Conservation (phyloP, 2,888 invertebrate genomes). For the Hypsopygia costalis region DNA sequence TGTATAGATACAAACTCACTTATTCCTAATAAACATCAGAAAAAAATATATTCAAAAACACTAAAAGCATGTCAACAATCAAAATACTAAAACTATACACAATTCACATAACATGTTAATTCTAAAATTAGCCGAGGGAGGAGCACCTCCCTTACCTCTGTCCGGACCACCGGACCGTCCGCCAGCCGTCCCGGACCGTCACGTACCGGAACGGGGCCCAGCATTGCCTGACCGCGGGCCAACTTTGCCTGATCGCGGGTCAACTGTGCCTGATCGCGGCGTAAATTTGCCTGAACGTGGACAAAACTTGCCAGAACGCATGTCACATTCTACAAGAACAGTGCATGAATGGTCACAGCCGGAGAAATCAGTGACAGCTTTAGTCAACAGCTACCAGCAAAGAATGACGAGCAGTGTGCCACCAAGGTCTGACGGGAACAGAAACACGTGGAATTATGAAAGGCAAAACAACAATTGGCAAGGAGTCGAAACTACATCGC, state of each 20-base stretch:
- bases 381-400: conserved; percentile 70
- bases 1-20: too few relatives aligned
- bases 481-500: conserved; percentile 54
- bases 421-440: conserved; percentile 32
- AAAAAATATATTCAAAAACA: too few relatives aligned
- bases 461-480: conserved; percentile 29
- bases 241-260: conserved; percentile 23
- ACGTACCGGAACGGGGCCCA: conserved; percentile 26
- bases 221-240: not conserved
- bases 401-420: conserved; percentile 38
- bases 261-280: conserved; percentile 17
- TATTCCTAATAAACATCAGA: too few relatives aligned
- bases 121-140: conserved; percentile 32
- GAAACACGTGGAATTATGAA: conserved; percentile 26
- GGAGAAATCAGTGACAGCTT: conserved; percentile 53
- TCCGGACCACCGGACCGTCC: conserved; percentile 47
- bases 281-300: conserved; percentile 21
- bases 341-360: conserved; percentile 20
- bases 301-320: conserved; percentile 20
- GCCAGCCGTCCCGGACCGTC: conserved; percentile 34
- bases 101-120: conserved; percentile 1
- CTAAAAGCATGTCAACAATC: too few relatives aligned
- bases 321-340: not conserved
- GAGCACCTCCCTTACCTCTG: conserved; percentile 53
- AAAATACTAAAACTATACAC: conserved; percentile 1